Conservation (phyloP, 2,797 vertebrate species). For the Micropoecilia bifurca region DNA sequence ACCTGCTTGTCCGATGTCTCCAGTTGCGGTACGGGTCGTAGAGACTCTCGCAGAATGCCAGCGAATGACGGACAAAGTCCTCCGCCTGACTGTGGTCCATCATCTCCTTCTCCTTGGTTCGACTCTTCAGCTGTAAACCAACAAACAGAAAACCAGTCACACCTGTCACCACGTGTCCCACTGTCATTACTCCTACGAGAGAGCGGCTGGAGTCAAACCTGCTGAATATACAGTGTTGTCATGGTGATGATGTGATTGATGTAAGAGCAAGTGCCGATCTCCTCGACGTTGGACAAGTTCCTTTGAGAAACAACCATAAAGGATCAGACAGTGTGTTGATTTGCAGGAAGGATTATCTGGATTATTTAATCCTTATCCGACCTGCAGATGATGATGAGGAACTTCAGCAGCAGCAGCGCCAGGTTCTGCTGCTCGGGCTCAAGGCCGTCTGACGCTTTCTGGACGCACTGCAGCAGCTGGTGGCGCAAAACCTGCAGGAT, state of each 20-base stretch:
- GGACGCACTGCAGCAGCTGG: slow-evolving; percentile 94
- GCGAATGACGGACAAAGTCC: slow-evolving; percentile 94
- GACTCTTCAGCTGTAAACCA: slow-evolving; percentile 90
- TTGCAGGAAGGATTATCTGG: not conserved
- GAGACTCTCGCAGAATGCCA: slow-evolving; percentile 97
- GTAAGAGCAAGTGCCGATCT: slow-evolving; percentile 97
- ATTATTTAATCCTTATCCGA: slow-evolving; percentile 36
- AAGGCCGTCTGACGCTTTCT: slow-evolving; percentile 93
- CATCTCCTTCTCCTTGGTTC: slow-evolving; percentile 98
- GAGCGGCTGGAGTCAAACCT: slow-evolving; percentile 79
- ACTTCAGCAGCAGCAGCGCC: slow-evolving; percentile 92
- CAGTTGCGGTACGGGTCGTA: slow-evolving; percentile 97
- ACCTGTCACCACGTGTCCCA: not conserved
- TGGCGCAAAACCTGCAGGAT: slow-evolving; percentile 95
- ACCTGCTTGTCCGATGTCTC: slow-evolving; percentile 93
- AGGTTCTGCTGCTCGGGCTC: slow-evolving; percentile 93
- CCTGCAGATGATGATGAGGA: slow-evolving; percentile 98
- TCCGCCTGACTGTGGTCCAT: slow-evolving; percentile 93
- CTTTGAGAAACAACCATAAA: slow-evolving; percentile 67
- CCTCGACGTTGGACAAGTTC: slow-evolving; percentile 97
- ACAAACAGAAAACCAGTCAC: slow-evolving; percentile 3
- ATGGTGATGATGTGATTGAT: slow-evolving; percentile 98
- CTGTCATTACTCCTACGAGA: not conserved
- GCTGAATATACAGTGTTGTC: slow-evolving; percentile 97
- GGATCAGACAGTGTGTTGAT: not conserved